Percentiles rank a stretch among this genome's conserved stretches.
phyloP scores from a whole-genome alignment of 2,888 invertebrate genomes.

The Himalopsyche japonica region DNA sequence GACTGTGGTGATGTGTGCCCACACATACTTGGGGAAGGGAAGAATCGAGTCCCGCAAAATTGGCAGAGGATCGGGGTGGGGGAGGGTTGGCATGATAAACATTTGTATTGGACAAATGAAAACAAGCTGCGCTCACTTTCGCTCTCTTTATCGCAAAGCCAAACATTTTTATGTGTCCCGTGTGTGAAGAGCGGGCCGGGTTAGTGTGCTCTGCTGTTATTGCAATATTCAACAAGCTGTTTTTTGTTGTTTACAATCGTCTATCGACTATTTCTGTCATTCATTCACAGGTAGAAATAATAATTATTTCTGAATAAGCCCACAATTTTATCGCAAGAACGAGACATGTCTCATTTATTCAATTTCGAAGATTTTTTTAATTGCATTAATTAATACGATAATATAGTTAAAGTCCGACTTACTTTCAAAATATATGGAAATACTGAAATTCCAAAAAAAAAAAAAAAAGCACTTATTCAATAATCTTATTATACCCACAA shows the following conservation, averaged over 20 bases:
- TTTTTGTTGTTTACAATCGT: background rate
- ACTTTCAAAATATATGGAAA: too few relatives aligned
- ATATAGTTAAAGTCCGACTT: too few relatives aligned
- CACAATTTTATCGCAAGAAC: too few relatives aligned
- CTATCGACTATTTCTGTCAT: background rate
- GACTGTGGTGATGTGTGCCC: background rate
- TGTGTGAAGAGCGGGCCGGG: background rate
- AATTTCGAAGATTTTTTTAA: too few relatives aligned
- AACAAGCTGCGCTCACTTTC: slow-evolving; percentile 1
- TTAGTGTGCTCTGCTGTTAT: background rate
- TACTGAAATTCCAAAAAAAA: too few relatives aligned
- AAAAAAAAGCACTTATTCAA: too few relatives aligned
- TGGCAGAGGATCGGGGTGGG: background rate
- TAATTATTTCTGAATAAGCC: too few relatives aligned
- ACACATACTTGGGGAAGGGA: background rate
- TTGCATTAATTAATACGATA: too few relatives aligned
- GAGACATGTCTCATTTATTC: too few relatives aligned
- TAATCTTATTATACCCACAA: too few relatives aligned
- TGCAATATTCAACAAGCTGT: background rate
- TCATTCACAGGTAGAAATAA: background rate
- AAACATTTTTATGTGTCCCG: slow-evolving; percentile 7
- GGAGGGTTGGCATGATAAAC: slow-evolving; percentile 4
- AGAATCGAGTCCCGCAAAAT: background rate
- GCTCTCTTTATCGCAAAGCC: slow-evolving; percentile 7
- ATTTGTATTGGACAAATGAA: slow-evolving; percentile 18